Conservation (phyloP, 2,888 invertebrate species). For the Rhagonycha fulva region DNA sequence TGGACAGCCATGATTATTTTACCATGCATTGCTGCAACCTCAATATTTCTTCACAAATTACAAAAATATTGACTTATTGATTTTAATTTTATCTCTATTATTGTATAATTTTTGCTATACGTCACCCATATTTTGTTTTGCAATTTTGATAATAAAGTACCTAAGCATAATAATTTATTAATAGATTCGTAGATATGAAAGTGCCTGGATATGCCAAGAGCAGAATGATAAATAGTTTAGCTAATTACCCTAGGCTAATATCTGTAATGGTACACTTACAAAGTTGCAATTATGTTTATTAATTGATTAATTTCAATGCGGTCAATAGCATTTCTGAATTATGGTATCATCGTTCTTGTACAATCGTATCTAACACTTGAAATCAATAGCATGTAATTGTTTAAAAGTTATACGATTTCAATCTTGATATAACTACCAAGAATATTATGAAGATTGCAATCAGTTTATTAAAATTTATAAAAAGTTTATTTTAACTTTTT, state of each 20-base stretch:
- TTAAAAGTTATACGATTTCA: too few relatives aligned
- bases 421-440: too few relatives aligned
- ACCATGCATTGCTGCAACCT: neutral
- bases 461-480: too few relatives aligned
- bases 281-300: slow-evolving; percentile 24
- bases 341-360: neutral
- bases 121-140: neutral
- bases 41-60: neutral
- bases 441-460: too few relatives aligned
- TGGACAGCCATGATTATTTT: neutral
- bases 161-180: neutral
- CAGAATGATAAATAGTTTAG: slow-evolving; percentile 11
- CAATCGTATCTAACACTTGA: neutral
- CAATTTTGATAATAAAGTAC: neutral
- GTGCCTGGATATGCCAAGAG: neutral
- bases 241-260: slow-evolving; percentile 19
- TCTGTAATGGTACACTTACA: slow-evolving; percentile 18
- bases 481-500: too few relatives aligned
- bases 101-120: neutral
- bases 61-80: neutral
- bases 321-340: neutral
- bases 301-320: slow-evolving; percentile 19
- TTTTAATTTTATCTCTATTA: neutral
- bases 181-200: neutral
- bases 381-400: too few relatives aligned